Conservation (phyloP, 2,888 invertebrate genomes). For the Anarsia innoxiella region DNA sequence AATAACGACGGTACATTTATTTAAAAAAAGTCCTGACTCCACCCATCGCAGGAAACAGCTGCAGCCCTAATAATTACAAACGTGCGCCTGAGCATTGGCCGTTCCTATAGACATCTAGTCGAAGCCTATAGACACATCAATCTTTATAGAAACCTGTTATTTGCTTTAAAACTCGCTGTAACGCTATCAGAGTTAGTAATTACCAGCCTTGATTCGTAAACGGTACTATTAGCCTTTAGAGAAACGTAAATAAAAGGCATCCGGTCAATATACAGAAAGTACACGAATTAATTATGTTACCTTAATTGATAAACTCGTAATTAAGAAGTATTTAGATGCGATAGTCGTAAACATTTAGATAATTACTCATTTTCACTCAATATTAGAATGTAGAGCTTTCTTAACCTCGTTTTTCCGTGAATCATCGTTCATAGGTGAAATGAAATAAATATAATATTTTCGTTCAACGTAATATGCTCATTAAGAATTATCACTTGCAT, state of each 20-base stretch:
- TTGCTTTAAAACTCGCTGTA: constrained; percentile 26
- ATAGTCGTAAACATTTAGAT: too few species aligned
- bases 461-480: constrained; percentile 15
- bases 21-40: constrained; percentile 55
- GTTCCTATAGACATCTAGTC: constrained; percentile 40
- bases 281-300: too few species aligned
- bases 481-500: constrained; percentile 21
- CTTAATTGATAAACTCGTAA: too few species aligned
- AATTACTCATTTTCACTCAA: too few species aligned
- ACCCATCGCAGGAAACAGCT: constrained; percentile 70
- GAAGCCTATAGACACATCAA: constrained; percentile 23
- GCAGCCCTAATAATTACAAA: constrained; percentile 67
- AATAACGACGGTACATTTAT: constrained; percentile 63
- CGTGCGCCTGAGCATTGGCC: constrained; percentile 54
- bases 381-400: too few species aligned
- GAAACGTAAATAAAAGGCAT: constrained; percentile 4
- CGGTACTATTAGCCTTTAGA: too few species aligned
- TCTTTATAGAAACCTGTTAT: constrained; percentile 22
- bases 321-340: too few species aligned
- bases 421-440: too few species aligned
- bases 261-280: too few species aligned
- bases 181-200: constrained; percentile 16
- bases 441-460: too few species aligned
- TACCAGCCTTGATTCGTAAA: constrained; percentile 9
- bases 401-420: too few species aligned